A percentile compares a stretch with the other conserved stretches of the same genome.
Evolutionary conservation across 2,888 invertebrate genomes (phyloP).

Genomic region (Ametastegia equiseti): DNA sequence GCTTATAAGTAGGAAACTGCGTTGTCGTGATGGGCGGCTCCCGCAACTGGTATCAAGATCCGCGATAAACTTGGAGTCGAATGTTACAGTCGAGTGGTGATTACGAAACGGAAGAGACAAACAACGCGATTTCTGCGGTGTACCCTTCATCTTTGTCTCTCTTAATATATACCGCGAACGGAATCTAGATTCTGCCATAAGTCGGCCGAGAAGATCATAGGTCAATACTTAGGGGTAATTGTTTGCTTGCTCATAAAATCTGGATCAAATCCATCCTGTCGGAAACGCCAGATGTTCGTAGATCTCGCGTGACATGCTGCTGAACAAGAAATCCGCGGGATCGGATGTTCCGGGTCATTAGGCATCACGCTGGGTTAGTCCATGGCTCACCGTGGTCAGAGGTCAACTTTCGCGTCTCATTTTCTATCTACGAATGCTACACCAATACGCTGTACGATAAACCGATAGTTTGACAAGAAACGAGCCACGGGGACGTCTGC

Average conservation of each 20-base stretch:
- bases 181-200: not conserved
- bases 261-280: conserved; percentile 2
- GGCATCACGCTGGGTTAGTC: conserved; percentile 29
- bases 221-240: conserved; percentile 31
- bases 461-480: not conserved
- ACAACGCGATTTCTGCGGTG: not conserved
- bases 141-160: not conserved
- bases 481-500: not conserved
- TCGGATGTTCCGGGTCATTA: conserved; percentile 47
- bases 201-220: not conserved
- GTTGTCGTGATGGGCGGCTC: conserved; percentile 56
- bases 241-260: conserved; percentile 29
- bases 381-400: conserved; percentile 15
- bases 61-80: conserved; percentile 23
- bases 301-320: conserved; percentile 31
- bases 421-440: not conserved
- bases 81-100: not conserved
- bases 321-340: conserved; percentile 22
- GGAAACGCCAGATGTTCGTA: conserved; percentile 36
- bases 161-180: not conserved
- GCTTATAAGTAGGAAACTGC: conserved; percentile 49
- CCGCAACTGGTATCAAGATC: conserved; percentile 31
- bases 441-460: no score
- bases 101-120: conserved; percentile 8
- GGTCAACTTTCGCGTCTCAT: conserved; percentile 32